Evolutionary conservation across 2,888 invertebrate species (phyloP).

Genomic region (Caenorhabditis drosophilae): DNA sequence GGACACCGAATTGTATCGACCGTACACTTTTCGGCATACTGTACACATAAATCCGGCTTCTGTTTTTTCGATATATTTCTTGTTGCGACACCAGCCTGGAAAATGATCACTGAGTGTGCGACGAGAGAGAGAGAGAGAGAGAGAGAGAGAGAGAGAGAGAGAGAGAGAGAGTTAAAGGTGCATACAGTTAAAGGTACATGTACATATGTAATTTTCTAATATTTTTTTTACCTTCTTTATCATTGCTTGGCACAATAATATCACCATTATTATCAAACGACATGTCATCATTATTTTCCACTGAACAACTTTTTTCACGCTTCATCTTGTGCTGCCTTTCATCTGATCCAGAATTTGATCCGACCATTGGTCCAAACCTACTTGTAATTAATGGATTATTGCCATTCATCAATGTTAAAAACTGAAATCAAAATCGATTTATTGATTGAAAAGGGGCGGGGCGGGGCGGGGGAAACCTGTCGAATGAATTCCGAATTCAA

Average conservation of each 20-base stretch:
- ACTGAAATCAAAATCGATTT: no score
- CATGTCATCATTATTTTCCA: constrained; percentile 19
- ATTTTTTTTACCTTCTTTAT: constrained; percentile 68
- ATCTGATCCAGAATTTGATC: no score
- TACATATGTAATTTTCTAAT: no score
- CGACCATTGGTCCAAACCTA: no score
- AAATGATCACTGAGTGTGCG: constrained; percentile 1
- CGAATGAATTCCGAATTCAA: constrained; percentile 33
- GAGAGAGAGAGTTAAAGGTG: no score
- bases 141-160: constrained; percentile 5
- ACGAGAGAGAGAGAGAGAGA: constrained; percentile 5
- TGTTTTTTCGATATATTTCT: constrained; percentile 67
- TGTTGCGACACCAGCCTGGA: constrained; percentile 68
- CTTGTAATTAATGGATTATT: no score
- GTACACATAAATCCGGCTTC: constrained; percentile 62
- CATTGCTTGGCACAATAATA: constrained; percentile 64
- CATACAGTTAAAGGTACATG: no score
- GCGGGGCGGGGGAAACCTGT: constrained; percentile 35
- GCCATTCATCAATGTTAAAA: no score
- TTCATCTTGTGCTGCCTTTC: constrained; percentile 24
- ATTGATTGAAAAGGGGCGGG: no score
- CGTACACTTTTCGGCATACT: constrained; percentile 67
- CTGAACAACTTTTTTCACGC: constrained; percentile 19
- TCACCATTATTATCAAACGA: constrained; percentile 53
- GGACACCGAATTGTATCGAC: constrained; percentile 68